Evolutionary conservation across 2,797 vertebrate genomes (phyloP).

Genomic region (Sitta carolinensis): DNA sequence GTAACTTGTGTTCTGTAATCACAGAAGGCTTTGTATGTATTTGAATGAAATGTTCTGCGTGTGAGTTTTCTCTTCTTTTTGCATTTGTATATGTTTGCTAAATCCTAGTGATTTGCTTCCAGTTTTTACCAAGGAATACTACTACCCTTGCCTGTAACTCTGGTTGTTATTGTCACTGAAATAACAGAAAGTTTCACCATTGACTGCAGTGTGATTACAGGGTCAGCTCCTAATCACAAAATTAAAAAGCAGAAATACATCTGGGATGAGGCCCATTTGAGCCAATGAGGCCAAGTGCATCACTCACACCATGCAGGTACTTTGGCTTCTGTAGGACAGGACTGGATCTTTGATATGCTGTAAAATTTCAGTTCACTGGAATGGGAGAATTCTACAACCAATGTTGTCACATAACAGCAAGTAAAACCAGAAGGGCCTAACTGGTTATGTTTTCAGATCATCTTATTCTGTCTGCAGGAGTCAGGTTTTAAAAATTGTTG

Average conservation of each 20-base stretch:
- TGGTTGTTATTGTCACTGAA: background rate
- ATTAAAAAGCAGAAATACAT: background rate
- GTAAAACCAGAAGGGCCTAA: background rate
- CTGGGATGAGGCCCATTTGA: background rate
- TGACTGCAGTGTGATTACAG: background rate
- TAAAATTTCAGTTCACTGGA: background rate
- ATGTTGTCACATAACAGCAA: background rate
- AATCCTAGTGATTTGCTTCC: background rate
- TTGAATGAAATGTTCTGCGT: background rate
- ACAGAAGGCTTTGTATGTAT: background rate
- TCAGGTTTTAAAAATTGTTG: conserved; percentile 27
- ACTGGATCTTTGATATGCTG: background rate
- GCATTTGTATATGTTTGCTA: background rate
- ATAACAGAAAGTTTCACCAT: background rate
- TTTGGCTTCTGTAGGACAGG: background rate
- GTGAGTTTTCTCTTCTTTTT: background rate
- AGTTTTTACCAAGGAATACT: background rate
- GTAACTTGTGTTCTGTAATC: background rate
- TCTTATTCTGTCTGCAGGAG: background rate
- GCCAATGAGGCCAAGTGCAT: background rate
- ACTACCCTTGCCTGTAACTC: background rate
- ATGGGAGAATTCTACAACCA: background rate
- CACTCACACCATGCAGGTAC: background rate
- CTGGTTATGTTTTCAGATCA: background rate
- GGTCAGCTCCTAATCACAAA: background rate